Evolutionary conservation across 2,888 invertebrate genomes (phyloP).

Genomic region (Lasioglossum oenotherae): DNA sequence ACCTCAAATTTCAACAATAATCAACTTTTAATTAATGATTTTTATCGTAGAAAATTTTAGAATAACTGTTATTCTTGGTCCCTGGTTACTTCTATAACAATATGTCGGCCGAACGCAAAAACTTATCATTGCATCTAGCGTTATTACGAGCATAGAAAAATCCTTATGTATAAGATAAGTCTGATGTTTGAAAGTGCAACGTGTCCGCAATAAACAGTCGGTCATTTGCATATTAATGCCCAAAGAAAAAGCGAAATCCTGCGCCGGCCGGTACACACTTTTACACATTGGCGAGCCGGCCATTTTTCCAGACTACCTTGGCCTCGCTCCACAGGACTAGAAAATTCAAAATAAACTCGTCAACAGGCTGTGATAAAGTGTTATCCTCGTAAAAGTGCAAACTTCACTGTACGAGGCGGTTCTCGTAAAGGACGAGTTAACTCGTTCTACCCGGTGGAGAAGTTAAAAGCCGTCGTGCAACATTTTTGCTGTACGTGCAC

Average conservation of each 20-base stretch:
- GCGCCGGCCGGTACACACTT: not conserved
- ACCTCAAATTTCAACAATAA: no score
- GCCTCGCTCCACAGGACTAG: slow-evolving; percentile 6
- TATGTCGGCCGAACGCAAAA: not conserved
- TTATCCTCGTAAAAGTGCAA: slow-evolving; percentile 50
- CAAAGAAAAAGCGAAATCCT: not conserved
- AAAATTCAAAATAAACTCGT: slow-evolving; percentile 43
- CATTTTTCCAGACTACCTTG: slow-evolving; percentile 9
- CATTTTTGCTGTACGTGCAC: slow-evolving; percentile 41
- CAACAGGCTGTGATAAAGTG: slow-evolving; percentile 48
- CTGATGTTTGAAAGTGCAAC: slow-evolving; percentile 4
- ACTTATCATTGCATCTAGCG: not conserved
- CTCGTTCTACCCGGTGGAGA: slow-evolving; percentile 36
- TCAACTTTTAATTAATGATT: no score
- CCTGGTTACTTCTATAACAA: not conserved
- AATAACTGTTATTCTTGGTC: no score
- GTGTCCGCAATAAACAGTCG: not conserved
- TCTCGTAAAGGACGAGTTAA: slow-evolving; percentile 51
- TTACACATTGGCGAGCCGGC: not conserved
- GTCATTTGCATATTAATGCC: slow-evolving; percentile 13
- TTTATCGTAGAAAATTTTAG: no score
- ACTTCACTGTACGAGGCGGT: slow-evolving; percentile 38
- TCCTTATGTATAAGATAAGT: not conserved
- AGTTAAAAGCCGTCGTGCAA: slow-evolving; percentile 54
- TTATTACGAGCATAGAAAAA: not conserved